A percentile compares a stretch with the other conserved stretches of the same genome.
Conservation (phyloP, 1,140 invertebrate genomes). For the Leptinotarsa texana region DNA sequence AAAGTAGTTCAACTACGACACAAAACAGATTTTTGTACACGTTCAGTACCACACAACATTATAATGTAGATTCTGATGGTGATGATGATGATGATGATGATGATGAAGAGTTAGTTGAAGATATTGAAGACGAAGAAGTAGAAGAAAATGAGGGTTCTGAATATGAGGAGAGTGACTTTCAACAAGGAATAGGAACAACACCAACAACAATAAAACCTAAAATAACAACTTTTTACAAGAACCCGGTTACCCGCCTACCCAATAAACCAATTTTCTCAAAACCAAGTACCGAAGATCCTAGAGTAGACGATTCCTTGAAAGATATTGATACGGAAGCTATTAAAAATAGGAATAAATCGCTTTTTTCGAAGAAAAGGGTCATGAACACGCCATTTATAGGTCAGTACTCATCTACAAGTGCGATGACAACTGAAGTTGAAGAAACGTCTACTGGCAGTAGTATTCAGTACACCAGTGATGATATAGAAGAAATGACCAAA, state of each 20-base stretch:
- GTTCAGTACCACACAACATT: slow-evolving; percentile 33
- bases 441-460: neutral
- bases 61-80: slow-evolving; percentile 55
- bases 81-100: slow-evolving; percentile 51
- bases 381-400: slow-evolving; percentile 45
- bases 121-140: slow-evolving; percentile 1
- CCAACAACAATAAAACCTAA: slow-evolving; percentile 11
- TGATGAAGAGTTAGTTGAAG: slow-evolving; percentile 23
- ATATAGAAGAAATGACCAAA: neutral
- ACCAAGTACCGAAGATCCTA: slow-evolving; percentile 25
- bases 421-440: neutral
- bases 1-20: slow-evolving; percentile 14
- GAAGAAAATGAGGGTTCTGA: neutral
- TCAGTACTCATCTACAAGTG: neutral
- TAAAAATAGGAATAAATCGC: slow-evolving; percentile 57
- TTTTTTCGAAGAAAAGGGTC: slow-evolving; percentile 57
- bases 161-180: neutral
- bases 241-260: neutral
- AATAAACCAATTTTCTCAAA: slow-evolving; percentile 27
- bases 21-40: slow-evolving; percentile 36
- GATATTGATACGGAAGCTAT: slow-evolving; percentile 43
- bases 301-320: slow-evolving; percentile 29
- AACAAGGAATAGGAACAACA: neutral
- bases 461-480: neutral
- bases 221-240: neutral